Percentiles rank a stretch among this genome's conserved stretches.
These are phyloP conservation scores for Enteromius thamalakanensis DNA, from an alignment of 2,797 vertebrate species.

Conservation along the genomic window DNA sequence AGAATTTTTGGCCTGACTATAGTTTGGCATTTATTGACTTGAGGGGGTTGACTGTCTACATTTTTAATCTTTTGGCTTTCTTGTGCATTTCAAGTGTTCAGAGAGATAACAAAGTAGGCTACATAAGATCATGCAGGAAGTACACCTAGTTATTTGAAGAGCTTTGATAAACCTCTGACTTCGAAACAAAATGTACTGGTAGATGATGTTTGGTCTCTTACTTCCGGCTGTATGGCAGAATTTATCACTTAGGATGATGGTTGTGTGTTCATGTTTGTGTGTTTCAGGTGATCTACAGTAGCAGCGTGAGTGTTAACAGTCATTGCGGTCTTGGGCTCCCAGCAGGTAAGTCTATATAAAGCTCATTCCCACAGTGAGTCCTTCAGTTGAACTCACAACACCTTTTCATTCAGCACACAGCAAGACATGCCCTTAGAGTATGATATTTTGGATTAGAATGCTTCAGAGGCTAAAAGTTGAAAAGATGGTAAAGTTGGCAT, in stretches of 20 bases:
- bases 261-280: slow-evolving; percentile 23
- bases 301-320: background rate
- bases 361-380: slow-evolving; percentile 12
- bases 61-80: slow-evolving; percentile 25
- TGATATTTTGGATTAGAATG: background rate
- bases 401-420: background rate
- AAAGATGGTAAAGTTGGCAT: background rate
- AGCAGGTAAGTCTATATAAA: slow-evolving; percentile 54
- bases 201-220: background rate
- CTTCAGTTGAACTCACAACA: background rate
- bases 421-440: background rate
- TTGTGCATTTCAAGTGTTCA: slow-evolving; percentile 16
- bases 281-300: slow-evolving; percentile 50
- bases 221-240: slow-evolving; percentile 3
- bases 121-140: background rate
- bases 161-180: background rate
- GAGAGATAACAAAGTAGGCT: slow-evolving; percentile 20
- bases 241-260: slow-evolving; percentile 21
- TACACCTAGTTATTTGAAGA: slow-evolving; percentile 12
- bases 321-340: slow-evolving; percentile 16
- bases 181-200: background rate
- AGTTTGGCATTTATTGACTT: background rate
- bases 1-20: background rate
- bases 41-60: background rate
- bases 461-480: background rate